Base-by-base conservation (phyloP, 2,113 vertebrate genomes). In the Nothocercus nigrocapillus region DNA sequence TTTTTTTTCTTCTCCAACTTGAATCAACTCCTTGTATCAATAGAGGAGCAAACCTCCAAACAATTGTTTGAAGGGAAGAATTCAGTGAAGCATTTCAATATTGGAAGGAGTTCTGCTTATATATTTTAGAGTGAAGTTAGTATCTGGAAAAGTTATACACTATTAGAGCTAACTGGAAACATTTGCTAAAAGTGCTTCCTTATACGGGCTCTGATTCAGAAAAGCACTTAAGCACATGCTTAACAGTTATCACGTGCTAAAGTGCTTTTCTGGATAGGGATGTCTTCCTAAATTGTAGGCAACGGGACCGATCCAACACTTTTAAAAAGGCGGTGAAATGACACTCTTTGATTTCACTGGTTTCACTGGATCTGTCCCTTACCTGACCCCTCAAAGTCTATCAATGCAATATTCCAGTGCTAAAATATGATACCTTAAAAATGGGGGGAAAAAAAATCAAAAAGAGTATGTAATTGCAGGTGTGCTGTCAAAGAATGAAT, bases 191-290 rank as follows among this genome's bases (percentile, higher is more conserved):
- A 70, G 30, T 30, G 77, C 34, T 95, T 91, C 95, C 90, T 89
- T 90, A 75, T 79, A 84, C 13, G 77, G 92, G 77, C 88, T 77
- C 87, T 89, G 89, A 34, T 92, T 96, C 92, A 93, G 84, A 89
- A 96, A 95, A 95, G 59, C 94, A 91, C 93, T 97, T 94, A 96
- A 86, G 66, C 90, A 89, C 75, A 86, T 1, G 66, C 87, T 93
- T 95, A 95, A 68, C 86, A 75, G 69, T 84, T 96, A 95, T 93
- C 96, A 95, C 32, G 51, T 96, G 95, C 69, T 95, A 95, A 96
- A 96, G 91, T 96, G 91, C 67, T 95, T 94, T 94, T 88, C 92
- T 93, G 95, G 91, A 94, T 86, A 93, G 95, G 70, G 70, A 83
- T 82, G 85, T 63, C 7, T 86, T 61, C 95, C 81, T 86, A 93